Conservation (phyloP, 2,113 vertebrate genomes). For the Benitochromis conjunctus region DNA sequence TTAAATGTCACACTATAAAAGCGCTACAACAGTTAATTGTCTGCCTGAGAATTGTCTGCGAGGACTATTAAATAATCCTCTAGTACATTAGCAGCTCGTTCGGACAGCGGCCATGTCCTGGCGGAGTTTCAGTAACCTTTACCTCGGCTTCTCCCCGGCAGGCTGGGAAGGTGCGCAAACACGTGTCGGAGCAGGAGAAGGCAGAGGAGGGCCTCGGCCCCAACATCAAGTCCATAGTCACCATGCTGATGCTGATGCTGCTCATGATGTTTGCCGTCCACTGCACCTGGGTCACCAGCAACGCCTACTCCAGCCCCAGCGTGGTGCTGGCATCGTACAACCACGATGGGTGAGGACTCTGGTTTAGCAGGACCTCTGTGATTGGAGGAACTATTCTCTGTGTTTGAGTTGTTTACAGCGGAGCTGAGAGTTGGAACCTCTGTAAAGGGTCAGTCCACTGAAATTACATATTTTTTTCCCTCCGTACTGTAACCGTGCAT, state of each 20-base stretch:
- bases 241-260: constrained; percentile 98
- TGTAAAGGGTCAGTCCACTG: neutral
- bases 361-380: neutral
- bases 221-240: constrained; percentile 97
- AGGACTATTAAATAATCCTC: neutral
- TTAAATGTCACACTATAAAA: neutral
- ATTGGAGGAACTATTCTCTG: neutral
- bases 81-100: neutral
- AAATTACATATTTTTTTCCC: neutral
- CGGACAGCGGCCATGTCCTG: neutral
- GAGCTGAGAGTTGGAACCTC: neutral
- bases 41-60: neutral
- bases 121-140: neutral
- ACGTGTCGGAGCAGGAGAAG: constrained; percentile 95
- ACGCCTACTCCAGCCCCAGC: constrained; percentile 96
- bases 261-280: constrained; percentile 99
- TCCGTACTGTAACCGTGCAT: neutral
- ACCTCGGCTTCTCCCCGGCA: constrained; percentile 47
- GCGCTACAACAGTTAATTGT: neutral
- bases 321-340: constrained; percentile 97
- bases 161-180: constrained; percentile 93
- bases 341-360: constrained; percentile 85
- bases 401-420: neutral
- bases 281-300: constrained; percentile 99
- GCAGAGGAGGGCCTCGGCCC: constrained; percentile 93